phyloP scores from a whole-genome alignment of 1,140 invertebrate genomes.

The Potamilus streckersoni region DNA sequence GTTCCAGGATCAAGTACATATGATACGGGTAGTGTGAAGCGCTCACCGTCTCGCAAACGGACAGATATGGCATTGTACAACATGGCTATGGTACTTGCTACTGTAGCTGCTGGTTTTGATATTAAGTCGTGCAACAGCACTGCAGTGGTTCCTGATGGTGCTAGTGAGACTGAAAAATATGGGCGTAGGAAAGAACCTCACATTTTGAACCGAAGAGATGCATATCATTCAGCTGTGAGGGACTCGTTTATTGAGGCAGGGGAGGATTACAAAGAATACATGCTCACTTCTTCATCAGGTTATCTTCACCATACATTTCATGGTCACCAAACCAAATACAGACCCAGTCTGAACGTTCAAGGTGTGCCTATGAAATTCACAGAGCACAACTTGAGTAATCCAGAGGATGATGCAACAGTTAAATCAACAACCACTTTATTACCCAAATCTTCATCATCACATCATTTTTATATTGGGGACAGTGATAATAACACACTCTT shows the following conservation, averaged over 20 bases:
- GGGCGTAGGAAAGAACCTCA: slow-evolving; percentile 51
- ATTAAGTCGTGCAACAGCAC: slow-evolving; percentile 84
- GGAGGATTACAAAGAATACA: slow-evolving; percentile 62
- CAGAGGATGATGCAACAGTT: slow-evolving; percentile 11
- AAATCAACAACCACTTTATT: slow-evolving; percentile 42
- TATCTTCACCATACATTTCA: slow-evolving; percentile 92
- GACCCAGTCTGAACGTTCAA: slow-evolving; percentile 74
- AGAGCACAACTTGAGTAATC: slow-evolving; percentile 21
- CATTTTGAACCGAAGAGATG: slow-evolving; percentile 63
- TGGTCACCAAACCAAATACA: slow-evolving; percentile 78
- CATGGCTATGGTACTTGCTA: slow-evolving; percentile 88
- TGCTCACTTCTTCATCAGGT: slow-evolving; percentile 74
- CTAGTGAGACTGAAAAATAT: slow-evolving; percentile 43
- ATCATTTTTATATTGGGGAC: slow-evolving; percentile 43
- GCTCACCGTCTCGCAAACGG: slow-evolving; percentile 64
- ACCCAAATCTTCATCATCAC: slow-evolving; percentile 40
- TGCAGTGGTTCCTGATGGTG: slow-evolving; percentile 80
- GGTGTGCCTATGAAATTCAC: slow-evolving; percentile 44
- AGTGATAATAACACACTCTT: slow-evolving; percentile 51
- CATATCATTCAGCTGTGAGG: slow-evolving; percentile 65
- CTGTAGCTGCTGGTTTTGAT: slow-evolving; percentile 90
- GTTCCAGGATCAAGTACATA: slow-evolving; percentile 46
- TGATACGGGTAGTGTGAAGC: slow-evolving; percentile 36
- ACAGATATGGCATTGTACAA: slow-evolving; percentile 89
- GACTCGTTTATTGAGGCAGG: slow-evolving; percentile 65